Evolutionary conservation across 2,113 vertebrate genomes (phyloP).

Genomic region (Gracilinanus agilis): DNA sequence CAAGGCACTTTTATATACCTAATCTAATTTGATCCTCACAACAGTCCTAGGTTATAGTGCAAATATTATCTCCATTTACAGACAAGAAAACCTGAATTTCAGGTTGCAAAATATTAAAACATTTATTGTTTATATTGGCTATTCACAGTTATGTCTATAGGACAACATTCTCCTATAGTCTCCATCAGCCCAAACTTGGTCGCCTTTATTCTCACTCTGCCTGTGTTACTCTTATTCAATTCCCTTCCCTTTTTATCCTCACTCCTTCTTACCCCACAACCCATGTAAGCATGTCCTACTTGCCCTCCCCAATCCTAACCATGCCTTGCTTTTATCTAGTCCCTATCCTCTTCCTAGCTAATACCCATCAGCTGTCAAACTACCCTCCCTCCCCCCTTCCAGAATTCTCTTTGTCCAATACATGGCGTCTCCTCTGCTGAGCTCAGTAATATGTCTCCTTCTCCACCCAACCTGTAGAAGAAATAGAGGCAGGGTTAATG

Average conservation of each 20-base stretch:
- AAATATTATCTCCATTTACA: background rate
- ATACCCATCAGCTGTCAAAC: background rate
- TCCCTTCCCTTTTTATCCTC: background rate
- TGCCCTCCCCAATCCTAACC: background rate
- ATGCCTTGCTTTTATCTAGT: background rate
- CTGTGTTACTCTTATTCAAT: background rate
- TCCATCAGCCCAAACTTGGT: background rate
- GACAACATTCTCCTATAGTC: background rate
- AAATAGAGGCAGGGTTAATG: slow-evolving; percentile 19
- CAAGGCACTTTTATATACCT: background rate
- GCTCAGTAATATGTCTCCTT: slow-evolving; percentile 91
- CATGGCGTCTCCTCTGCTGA: slow-evolving; percentile 59
- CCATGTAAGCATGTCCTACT: background rate
- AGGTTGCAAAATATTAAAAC: background rate
- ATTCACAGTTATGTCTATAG: background rate
- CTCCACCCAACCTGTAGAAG: slow-evolving; percentile 89
- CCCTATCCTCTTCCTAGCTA: background rate
- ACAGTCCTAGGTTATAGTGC: background rate
- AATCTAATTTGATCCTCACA: background rate
- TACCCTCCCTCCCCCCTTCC: slow-evolving; percentile 77
- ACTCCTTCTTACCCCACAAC: background rate
- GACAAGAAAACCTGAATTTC: too few relatives aligned
- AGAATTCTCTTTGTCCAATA: slow-evolving; percentile 67
- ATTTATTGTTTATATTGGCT: slow-evolving; percentile 58
- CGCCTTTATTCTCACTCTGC: background rate